phyloP scores from a whole-genome alignment of 2,113 vertebrate species.

The Etheostoma cragini region DNA sequence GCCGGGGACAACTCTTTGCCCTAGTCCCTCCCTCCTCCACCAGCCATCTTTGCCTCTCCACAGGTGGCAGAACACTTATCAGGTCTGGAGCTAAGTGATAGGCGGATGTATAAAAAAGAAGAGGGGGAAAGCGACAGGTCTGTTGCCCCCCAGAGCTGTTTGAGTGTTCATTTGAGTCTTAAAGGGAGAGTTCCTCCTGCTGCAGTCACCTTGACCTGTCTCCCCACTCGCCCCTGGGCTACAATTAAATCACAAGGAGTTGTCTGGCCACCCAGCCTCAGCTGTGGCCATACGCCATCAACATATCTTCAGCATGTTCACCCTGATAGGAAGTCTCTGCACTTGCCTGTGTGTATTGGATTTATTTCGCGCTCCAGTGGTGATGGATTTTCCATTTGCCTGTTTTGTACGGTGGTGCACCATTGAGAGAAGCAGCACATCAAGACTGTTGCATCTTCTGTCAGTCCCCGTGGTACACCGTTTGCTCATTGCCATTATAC shows the following conservation, averaged over 20 bases:
- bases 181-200: not conserved
- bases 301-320: conserved; percentile 50
- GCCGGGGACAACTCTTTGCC: conserved; percentile 19
- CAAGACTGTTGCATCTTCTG: conserved; percentile 53
- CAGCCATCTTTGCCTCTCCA: conserved; percentile 28
- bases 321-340: conserved; percentile 55
- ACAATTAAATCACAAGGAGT: conserved; percentile 45
- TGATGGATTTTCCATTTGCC: conserved; percentile 74
- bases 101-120: not conserved
- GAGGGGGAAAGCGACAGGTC: not conserved
- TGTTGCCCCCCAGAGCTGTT: not conserved
- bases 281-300: conserved; percentile 38
- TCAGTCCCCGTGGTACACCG: conserved; percentile 55
- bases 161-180: conserved; percentile 24
- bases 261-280: conserved; percentile 10
- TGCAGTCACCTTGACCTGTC: conserved; percentile 57
- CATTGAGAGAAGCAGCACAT: conserved; percentile 41
- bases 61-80: conserved; percentile 47
- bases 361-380: conserved; percentile 60
- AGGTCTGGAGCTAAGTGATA: conserved; percentile 45
- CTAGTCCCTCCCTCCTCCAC: not conserved
- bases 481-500: conserved; percentile 58
- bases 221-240: conserved; percentile 3
- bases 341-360: conserved; percentile 52
- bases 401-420: conserved; percentile 31